Conservation (phyloP, 2,888 invertebrate genomes). For the Steinernema carpocapsae region DNA sequence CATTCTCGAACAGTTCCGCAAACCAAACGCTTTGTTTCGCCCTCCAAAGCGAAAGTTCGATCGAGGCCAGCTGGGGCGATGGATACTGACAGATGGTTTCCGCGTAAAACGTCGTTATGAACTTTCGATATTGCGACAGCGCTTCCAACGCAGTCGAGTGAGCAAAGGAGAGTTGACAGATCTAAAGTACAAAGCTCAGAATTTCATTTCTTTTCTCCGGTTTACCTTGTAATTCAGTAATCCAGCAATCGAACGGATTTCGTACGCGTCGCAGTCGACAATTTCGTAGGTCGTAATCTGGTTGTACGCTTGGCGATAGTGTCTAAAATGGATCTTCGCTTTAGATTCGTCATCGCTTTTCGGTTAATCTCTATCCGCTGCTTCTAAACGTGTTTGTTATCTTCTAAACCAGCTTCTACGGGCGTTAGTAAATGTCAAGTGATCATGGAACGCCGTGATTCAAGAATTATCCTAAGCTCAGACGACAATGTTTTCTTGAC, state of each 20-base stretch:
- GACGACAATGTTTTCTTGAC: no score
- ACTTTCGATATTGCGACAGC: slow-evolving; percentile 88
- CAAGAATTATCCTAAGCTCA: no score
- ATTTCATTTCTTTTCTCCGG: background rate
- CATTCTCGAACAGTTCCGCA: slow-evolving; percentile 94
- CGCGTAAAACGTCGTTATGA: slow-evolving; percentile 78
- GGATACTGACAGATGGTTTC: slow-evolving; percentile 75
- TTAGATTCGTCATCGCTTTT: background rate
- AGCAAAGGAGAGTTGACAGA: slow-evolving; percentile 87
- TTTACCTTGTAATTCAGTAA: slow-evolving; percentile 87
- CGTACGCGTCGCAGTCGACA: slow-evolving; percentile 87
- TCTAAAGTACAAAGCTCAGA: slow-evolving; percentile 66
- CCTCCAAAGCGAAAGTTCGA: slow-evolving; percentile 75
- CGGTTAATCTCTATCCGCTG: no score
- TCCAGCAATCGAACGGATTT: slow-evolving; percentile 91
- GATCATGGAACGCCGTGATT: no score
- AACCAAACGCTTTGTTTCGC: slow-evolving; percentile 74
- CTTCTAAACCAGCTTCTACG: no score
- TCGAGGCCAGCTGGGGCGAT: slow-evolving; percentile 77
- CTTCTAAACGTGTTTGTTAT: no score
- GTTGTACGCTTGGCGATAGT: slow-evolving; percentile 82
- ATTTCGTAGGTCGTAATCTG: slow-evolving; percentile 86
- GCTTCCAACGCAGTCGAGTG: slow-evolving; percentile 89
- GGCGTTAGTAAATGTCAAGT: no score
- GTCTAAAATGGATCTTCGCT: slow-evolving; percentile 69